phyloP scores from a whole-genome alignment of 1,140 invertebrate species.

The Nasonia giraulti region DNA sequence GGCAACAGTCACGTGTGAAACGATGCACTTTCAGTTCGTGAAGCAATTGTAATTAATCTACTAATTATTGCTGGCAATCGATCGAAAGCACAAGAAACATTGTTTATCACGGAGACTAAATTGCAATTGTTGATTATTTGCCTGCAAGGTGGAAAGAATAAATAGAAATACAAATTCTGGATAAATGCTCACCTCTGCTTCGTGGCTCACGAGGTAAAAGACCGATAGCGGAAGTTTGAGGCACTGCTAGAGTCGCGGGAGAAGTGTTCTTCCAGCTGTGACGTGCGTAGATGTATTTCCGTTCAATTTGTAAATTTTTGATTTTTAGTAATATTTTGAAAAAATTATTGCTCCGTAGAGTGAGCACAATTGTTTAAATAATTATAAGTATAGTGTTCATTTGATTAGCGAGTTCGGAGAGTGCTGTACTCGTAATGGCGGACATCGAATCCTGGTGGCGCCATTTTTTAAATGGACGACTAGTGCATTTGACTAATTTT shows the following conservation, averaged over 20 bases:
- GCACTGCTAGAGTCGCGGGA: slow-evolving; percentile 17
- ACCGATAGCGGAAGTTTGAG: slow-evolving; percentile 25
- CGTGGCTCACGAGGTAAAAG: slow-evolving; percentile 54
- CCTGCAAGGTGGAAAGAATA: background rate
- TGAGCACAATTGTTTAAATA: no score
- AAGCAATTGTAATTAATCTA: background rate
- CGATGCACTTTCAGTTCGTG: background rate
- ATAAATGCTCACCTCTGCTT: slow-evolving; percentile 51
- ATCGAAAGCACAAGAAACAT: background rate
- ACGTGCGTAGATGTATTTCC: no score
- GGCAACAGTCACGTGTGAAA: slow-evolving; percentile 36
- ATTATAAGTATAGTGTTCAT: background rate
- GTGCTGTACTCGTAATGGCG: no score
- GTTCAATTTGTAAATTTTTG: no score
- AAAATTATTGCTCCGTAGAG: background rate
- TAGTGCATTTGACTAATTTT: no score
- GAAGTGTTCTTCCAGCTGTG: background rate
- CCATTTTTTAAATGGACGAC: no score
- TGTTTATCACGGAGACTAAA: background rate
- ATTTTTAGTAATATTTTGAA: no score
- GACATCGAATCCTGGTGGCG: no score
- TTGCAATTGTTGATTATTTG: background rate
- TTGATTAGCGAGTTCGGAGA: no score
- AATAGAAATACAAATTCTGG: background rate
- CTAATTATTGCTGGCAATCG: background rate